phyloP scores from a whole-genome alignment of 2,113 vertebrate species.

The Ameiurus melas region DNA sequence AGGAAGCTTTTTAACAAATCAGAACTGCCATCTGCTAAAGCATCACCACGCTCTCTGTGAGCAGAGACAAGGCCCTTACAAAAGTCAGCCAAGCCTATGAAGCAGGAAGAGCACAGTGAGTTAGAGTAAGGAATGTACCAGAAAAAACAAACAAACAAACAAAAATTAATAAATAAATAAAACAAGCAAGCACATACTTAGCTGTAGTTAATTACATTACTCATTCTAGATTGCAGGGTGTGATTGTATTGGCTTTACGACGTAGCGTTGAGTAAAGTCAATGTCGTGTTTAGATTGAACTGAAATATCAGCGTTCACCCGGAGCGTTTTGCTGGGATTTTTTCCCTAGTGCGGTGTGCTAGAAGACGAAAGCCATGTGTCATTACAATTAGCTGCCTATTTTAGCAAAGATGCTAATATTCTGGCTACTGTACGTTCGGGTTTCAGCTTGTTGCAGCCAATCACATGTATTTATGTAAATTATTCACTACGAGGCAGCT shows the following conservation, averaged over 20 bases:
- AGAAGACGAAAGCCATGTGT: background rate
- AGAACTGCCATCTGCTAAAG: slow-evolving; percentile 98
- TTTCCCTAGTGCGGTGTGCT: background rate
- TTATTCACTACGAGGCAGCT: background rate
- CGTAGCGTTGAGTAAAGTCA: background rate
- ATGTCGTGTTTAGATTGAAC: background rate
- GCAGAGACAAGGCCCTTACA: slow-evolving; percentile 82
- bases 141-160: background rate
- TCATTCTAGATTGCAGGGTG: background rate
- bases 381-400: background rate
- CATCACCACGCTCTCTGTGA: slow-evolving; percentile 94
- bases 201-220: background rate
- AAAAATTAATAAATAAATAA: background rate
- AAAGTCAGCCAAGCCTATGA: slow-evolving; percentile 91
- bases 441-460: background rate
- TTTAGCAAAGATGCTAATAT: background rate
- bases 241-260: background rate
- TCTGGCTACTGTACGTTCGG: background rate
- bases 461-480: background rate
- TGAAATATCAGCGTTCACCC: background rate
- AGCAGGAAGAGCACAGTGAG: slow-evolving; percentile 62
- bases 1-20: slow-evolving; percentile 98
- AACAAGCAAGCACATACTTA: background rate
- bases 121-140: slow-evolving; percentile 54
- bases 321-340: background rate